Evolutionary conservation across 1,140 invertebrate species (phyloP), one percentile per base, ranked within the genome.

Genomic region (Caenorhabditis tropicalis): DNA sequence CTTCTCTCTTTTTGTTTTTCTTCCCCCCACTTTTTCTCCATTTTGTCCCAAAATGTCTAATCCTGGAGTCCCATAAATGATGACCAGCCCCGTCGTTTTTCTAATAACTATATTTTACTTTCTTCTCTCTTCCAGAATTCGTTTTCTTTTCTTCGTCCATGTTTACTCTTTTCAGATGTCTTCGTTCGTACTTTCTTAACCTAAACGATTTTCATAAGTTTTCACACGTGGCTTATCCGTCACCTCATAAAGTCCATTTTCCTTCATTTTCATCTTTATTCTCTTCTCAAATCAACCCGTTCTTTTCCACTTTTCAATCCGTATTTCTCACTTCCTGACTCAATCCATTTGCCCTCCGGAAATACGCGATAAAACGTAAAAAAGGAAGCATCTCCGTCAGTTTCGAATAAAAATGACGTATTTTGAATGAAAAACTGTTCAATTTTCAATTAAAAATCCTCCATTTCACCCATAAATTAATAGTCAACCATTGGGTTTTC

Each of bases 101-200:
- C 29, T 65, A 65, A 65, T 65, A 65, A 65, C 58, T 65, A 65
- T 65, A 65, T 33, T 65, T 65, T 31, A 65, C 58, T 65, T 51
- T 56, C 53, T 56, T 56, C 24, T 56, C 36, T 51, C 16, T 51
- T 51, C 19, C 58, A 65, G 31, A 65, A 65, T 36, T 29, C 19
- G 58, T 65, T 65, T 65, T 65, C 58, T 65, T 65, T 65, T n/a
- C n/a, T n/a, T 56, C 53, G 53, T 56, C 24, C 53, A 56, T 65
- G 31, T 65, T 65, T 65, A 65, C 29, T 65, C 33, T 31, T 65
- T n/a, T 36, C n/a, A 56, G 29, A 27, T 56, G 5, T 27, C 10
- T 65, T 31, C 31, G 58, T 33, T 56, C 53, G 33, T 60, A 33
- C 10, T 33, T 33, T 24, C 36, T 33, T 65, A 1, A 12, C 21